Evolutionary conservation across 2,888 invertebrate species (phyloP).

Genomic region (Chironomus tentans): DNA sequence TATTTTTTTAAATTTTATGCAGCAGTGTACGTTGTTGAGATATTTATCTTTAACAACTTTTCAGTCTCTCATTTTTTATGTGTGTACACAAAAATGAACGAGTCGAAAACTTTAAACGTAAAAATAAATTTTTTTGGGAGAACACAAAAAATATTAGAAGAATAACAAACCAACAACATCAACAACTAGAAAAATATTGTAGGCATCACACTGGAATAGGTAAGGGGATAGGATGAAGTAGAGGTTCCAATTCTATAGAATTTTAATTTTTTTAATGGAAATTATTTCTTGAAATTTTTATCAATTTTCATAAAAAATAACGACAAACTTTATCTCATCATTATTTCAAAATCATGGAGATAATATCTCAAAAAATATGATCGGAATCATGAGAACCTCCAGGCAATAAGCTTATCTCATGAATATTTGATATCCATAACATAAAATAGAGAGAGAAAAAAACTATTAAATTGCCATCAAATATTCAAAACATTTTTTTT

Average conservation of each 20-base stretch:
- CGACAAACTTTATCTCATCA: too few relatives aligned
- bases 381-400: not conserved
- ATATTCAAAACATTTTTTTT: slow-evolving; percentile 4
- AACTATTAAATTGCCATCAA: slow-evolving; percentile 9
- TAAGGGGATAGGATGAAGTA: not conserved
- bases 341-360: too few relatives aligned
- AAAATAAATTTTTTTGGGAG: not conserved
- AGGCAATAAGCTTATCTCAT: not conserved
- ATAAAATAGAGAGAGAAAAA: not conserved
- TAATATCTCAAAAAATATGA: not conserved
- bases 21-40: too few relatives aligned
- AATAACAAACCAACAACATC: too few relatives aligned
- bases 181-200: not conserved
- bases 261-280: too few relatives aligned
- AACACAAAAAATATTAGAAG: not conserved
- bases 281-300: too few relatives aligned
- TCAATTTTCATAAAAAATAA: too few relatives aligned
- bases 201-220: not conserved
- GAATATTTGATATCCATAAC: slow-evolving; percentile 6
- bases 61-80: too few relatives aligned
- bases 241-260: too few relatives aligned
- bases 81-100: too few relatives aligned
- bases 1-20: not conserved
- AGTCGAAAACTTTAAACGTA: too few relatives aligned
- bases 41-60: too few relatives aligned